Base-by-base conservation (phyloP, 2,888 invertebrate species). In the Griposia aprilina region DNA sequence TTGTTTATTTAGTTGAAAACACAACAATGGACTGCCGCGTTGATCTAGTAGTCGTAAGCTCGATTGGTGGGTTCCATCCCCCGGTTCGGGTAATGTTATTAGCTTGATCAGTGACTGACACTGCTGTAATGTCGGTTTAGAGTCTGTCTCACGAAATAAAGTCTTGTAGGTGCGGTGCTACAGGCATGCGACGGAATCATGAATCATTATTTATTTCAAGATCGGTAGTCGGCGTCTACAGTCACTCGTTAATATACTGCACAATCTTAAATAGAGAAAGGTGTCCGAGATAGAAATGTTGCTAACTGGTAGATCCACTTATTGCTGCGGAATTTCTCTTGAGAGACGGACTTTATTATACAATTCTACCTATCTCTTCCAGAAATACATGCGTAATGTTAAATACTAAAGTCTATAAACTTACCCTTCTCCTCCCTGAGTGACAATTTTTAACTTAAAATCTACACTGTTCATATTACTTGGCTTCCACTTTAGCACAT, bases 401-500 rank as follows among this genome's bases (percentile, higher is more conserved):
- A 30, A 60, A 66, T 20, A 26, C 0, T 17, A 23, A 71, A 48
- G 17, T 45, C 4, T 26, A 11, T 20, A 10, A 76, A 92, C 97
- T 96, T 96, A 98, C 98, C 98, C 99, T 80, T 95, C 92, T 10
- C 98, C 98, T 23, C 96, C 96, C 93, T 98, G 98, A 4, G 96
- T 97, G 2, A 97, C 97, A 75, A 99, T 98, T 95, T 98, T 98
- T 80, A 99, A 96, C 90, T 97, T 98, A 94, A 99, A 99, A 95
- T 99, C 99, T 0, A 99, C 98, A 8, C 99, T 99, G 96, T 99
- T 99, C 95, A 99, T 97, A 79, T 98, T 97, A 6, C 98, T 97
- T 0, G 99, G 99, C 93, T 99, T 99, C 99, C 99, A 99, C 94
- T 99, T 99, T 26, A 99, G 97, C 2, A 99, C 99, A 66, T 98